Evolutionary conservation across 2,113 vertebrate species (phyloP), one percentile per base, ranked within the genome.

Genomic region (Microcebus tavaratra): DNA sequence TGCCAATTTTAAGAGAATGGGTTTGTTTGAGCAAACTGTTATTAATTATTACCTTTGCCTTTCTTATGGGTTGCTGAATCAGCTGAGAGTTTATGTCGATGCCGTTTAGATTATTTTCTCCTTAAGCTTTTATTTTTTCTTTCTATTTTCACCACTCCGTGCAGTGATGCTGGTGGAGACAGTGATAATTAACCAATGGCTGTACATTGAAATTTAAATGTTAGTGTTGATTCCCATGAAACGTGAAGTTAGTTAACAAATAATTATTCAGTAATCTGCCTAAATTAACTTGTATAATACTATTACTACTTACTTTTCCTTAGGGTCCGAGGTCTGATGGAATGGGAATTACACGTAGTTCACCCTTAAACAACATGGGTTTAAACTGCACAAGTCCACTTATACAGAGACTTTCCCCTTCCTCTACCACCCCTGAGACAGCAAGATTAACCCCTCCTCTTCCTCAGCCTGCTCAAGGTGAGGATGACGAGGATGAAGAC

Each of bases 211-310:
- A 34, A 87, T 91, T 92, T 67, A 83, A 94, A 81, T 67, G 15
- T 45, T 45, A 81, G 29, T 59, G 34, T 39, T 45, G 31, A 39
- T 82, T 86, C 29, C 59, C 50, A 79, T 25, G 45, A 97, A 91
- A 72, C 20, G 8, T 79, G 70, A 88, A 84, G 70, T 85, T 67
- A 84, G 88, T 82, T 79, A 95, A 73, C 67, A 87, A 81, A 79
- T 83, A 53, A 63, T 82, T 78, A 75, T 29, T 61, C 48, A 80
- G 18, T 48, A 90, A n/a, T 87, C 76, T 80, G n/a, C 75, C 27
- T 67, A 29, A 80, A 79, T 78, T 57, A 45, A 79, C 20, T 76
- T 93, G 48, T 23, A 57, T 57, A 57, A 57, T 2, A 53, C 21
- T 34, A 27, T 78, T 67, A 17, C 39, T 84, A 10, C 39, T 94